Evolutionary conservation across 2,888 invertebrate species (phyloP).

Genomic region (Empis livida): DNA sequence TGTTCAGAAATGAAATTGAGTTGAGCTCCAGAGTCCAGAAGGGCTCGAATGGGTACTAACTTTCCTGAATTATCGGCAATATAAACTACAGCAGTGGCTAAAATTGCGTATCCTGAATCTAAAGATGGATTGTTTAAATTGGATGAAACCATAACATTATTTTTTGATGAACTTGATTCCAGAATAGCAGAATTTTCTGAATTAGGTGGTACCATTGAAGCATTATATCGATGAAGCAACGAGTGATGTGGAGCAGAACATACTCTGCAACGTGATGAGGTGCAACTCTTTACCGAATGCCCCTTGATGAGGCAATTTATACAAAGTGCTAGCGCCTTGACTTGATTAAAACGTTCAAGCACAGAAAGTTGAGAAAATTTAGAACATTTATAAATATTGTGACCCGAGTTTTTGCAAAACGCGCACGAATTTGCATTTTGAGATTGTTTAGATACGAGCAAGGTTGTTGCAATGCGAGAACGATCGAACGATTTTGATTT

Average conservation of each 20-base stretch:
- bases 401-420: neutral
- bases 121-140: neutral
- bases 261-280: constrained; percentile 1
- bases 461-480: too few species aligned
- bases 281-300: constrained; percentile 2
- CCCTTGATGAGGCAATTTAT: constrained; percentile 5
- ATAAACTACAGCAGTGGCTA: neutral
- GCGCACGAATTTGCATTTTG: neutral
- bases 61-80: neutral
- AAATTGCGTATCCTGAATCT: neutral
- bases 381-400: neutral
- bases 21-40: neutral
- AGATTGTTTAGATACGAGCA: too few species aligned
- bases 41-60: neutral
- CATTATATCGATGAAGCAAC: constrained; percentile 2
- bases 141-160: neutral
- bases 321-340: neutral
- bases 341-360: neutral
- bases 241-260: constrained; percentile 4
- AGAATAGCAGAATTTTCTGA: neutral
- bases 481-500: too few species aligned
- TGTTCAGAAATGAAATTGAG: neutral
- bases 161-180: neutral
- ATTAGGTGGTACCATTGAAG: neutral
- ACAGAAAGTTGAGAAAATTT: neutral